Percentiles rank a stretch among this genome's conserved stretches.
Conservation (phyloP, 1,140 invertebrate species). For the Dreissena rostriformis region DNA sequence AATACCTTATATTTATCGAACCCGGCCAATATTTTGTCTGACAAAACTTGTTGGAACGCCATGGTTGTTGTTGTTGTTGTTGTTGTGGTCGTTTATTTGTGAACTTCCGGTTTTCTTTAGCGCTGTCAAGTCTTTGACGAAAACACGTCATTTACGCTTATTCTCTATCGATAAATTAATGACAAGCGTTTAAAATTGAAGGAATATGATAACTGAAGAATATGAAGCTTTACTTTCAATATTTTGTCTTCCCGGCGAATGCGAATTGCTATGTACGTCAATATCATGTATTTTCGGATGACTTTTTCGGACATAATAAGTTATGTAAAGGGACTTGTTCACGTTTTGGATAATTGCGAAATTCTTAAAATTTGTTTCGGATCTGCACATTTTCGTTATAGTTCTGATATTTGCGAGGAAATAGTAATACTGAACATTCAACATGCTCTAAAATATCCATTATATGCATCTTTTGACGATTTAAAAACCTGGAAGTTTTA, state of each 20-base stretch:
- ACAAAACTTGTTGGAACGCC: slow-evolving; percentile 85
- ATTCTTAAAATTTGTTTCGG: no score
- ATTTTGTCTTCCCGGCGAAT: slow-evolving; percentile 43
- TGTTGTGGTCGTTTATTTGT: slow-evolving; percentile 46
- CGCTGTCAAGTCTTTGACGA: background rate
- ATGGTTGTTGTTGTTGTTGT: slow-evolving; percentile 60
- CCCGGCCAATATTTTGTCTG: slow-evolving; percentile 90
- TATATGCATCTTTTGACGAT: no score
- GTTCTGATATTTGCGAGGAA: no score
- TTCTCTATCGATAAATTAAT: background rate
- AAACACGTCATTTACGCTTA: background rate
- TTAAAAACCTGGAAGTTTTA: no score
- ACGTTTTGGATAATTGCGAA: no score
- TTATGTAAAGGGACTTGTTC: no score
- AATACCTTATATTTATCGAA: slow-evolving; percentile 96
- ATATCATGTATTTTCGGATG: no score
- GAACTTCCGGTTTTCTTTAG: slow-evolving; percentile 30
- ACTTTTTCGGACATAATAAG: no score
- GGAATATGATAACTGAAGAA: slow-evolving; percentile 23
- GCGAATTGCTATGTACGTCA: slow-evolving; percentile 2
- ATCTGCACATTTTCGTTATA: no score
- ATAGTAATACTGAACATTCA: no score
- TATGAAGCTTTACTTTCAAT: slow-evolving; percentile 27
- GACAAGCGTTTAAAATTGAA: background rate
- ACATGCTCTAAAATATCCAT: no score